Conservation (phyloP, 2,797 vertebrate genomes). For the Capromys pilorides region DNA sequence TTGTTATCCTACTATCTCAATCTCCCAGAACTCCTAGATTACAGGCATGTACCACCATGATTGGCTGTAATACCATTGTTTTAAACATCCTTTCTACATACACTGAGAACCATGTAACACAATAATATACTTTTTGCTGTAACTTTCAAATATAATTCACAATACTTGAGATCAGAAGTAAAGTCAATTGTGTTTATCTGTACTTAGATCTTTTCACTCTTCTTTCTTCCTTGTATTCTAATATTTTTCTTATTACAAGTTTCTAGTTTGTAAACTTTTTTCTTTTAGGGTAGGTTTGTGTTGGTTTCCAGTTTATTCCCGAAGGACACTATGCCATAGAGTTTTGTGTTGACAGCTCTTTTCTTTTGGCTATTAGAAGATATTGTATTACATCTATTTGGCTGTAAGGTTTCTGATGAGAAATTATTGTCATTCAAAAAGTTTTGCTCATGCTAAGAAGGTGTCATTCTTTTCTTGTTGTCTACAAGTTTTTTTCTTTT, state of each 20-base stretch:
- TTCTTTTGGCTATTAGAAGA: slow-evolving; percentile 37
- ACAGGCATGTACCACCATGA: background rate
- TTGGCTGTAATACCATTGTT: background rate
- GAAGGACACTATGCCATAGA: background rate
- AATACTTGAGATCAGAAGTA: slow-evolving; percentile 2
- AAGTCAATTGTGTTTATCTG: slow-evolving; percentile 19
- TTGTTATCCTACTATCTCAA: too few species aligned
- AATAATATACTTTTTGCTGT: background rate
- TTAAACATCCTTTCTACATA: slow-evolving; percentile 23
- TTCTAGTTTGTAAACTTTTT: slow-evolving; percentile 23
- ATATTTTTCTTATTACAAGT: background rate
- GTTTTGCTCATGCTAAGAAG: background rate
- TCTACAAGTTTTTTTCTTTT: background rate
- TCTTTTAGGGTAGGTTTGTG: background rate
- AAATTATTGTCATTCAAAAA: background rate
- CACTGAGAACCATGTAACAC: background rate
- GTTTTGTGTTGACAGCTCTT: background rate
- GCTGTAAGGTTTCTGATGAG: slow-evolving; percentile 16
- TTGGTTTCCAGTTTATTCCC: background rate
- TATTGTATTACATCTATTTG: background rate
- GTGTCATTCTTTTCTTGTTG: background rate
- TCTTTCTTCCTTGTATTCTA: slow-evolving; percentile 29
- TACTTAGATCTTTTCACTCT: slow-evolving; percentile 11
- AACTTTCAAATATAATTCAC: slow-evolving; percentile 8
- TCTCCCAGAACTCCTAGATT: too few species aligned